Evolutionary conservation across 2,797 vertebrate genomes (phyloP).

Genomic region (Hylomyscus alleni): DNA sequence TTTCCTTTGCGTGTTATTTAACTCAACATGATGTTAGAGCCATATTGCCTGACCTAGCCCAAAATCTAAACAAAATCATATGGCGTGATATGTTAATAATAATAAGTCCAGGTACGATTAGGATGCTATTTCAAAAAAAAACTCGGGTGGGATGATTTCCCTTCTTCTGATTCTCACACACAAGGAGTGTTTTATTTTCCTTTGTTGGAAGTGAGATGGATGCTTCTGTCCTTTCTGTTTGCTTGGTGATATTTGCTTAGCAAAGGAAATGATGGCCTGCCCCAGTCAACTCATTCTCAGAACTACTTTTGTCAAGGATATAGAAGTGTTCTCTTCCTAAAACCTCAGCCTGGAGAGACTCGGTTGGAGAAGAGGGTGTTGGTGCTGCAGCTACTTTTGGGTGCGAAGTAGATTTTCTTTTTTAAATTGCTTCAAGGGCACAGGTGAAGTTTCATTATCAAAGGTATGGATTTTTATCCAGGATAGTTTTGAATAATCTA

Average conservation of each 20-base stretch:
- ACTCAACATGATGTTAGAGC: not conserved
- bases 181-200: slow-evolving; percentile 15
- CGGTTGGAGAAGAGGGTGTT: not conserved
- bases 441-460: not conserved
- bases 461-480: not conserved
- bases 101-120: not conserved
- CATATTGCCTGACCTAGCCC: not conserved
- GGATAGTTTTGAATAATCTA: not conserved
- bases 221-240: slow-evolving; percentile 35
- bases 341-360: not conserved
- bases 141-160: not conserved
- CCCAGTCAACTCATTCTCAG: not conserved
- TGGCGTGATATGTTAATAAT: not conserved
- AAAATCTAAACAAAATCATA: not conserved
- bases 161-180: not conserved
- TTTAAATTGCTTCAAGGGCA: slow-evolving; percentile 8
- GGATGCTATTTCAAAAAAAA: not conserved
- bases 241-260: slow-evolving; percentile 48
- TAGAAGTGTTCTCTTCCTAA: not conserved
- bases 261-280: not conserved
- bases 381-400: not conserved
- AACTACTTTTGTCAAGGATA: not conserved
- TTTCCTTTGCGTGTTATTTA: not conserved
- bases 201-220: not conserved
- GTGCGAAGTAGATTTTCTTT: not conserved